phyloP scores from a whole-genome alignment of 1,140 invertebrate genomes.

The Mactra quadrangularis region DNA sequence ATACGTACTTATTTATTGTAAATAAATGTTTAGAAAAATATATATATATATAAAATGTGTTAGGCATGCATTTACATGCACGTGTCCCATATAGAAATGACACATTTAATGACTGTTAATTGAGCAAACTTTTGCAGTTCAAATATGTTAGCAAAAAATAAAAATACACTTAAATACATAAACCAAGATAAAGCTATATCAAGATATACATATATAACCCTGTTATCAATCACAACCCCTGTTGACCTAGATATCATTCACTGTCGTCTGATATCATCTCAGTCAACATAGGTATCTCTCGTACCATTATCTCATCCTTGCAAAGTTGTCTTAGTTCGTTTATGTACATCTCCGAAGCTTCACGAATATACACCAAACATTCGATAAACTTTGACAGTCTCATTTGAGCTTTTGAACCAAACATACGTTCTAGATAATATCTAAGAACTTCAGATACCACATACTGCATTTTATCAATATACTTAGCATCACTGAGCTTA shows the following conservation, averaged over 20 bases:
- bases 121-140: too few relatives aligned
- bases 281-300: slow-evolving; percentile 46
- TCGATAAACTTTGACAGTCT: slow-evolving; percentile 46
- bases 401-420: not conserved
- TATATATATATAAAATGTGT: too few relatives aligned
- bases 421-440: slow-evolving; percentile 3
- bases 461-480: slow-evolving; percentile 51
- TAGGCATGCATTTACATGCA: too few relatives aligned
- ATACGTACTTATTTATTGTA: too few relatives aligned
- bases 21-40: too few relatives aligned
- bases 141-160: too few relatives aligned
- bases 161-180: too few relatives aligned
- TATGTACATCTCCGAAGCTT: slow-evolving; percentile 24
- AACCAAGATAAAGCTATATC: too few relatives aligned
- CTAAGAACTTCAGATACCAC: slow-evolving; percentile 26
- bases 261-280: slow-evolving; percentile 49
- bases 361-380: slow-evolving; percentile 24
- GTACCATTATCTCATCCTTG: slow-evolving; percentile 46
- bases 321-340: slow-evolving; percentile 42
- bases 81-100: too few relatives aligned
- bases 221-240: too few relatives aligned
- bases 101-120: too few relatives aligned
- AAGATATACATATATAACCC: too few relatives aligned
- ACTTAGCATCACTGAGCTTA: slow-evolving; percentile 24
- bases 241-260: slow-evolving; percentile 24